Conservation (phyloP, 1,140 invertebrate genomes). For the Leptopilina boulardi region DNA sequence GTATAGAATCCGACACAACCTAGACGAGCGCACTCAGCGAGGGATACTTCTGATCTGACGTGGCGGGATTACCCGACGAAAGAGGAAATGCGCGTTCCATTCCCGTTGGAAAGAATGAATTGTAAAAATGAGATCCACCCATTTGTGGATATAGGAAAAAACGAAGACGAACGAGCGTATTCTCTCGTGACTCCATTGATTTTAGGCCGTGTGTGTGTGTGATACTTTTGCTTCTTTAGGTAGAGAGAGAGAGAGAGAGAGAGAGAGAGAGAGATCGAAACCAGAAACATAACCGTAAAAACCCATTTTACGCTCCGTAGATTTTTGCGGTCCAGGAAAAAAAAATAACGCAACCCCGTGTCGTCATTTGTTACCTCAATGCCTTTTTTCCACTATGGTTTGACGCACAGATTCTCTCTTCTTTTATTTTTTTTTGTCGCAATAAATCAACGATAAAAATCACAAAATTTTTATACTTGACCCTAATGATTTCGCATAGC, state of each 20-base stretch:
- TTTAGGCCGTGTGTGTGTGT: no score
- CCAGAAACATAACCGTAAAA: slow-evolving; percentile 31
- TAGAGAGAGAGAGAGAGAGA: no score
- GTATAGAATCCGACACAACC: neutral
- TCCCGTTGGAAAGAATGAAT: slow-evolving; percentile 24
- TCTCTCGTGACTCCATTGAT: slow-evolving; percentile 25
- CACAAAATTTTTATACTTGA: neutral
- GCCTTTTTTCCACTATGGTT: neutral
- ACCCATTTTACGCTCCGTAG: slow-evolving; percentile 18
- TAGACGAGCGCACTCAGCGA: slow-evolving; percentile 22
- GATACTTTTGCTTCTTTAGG: neutral
- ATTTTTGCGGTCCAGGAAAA: neutral
- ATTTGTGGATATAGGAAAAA: neutral
- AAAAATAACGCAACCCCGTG: neutral
- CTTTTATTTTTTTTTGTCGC: neutral
- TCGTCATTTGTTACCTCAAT: neutral
- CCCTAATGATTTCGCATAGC: no score
- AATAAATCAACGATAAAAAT: slow-evolving; percentile 4
- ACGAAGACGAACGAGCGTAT: slow-evolving; percentile 25
- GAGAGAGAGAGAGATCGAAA: slow-evolving; percentile 10
- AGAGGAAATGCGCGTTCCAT: slow-evolving; percentile 29
- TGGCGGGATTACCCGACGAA: slow-evolving; percentile 27
- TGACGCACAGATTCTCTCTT: neutral
- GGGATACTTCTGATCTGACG: slow-evolving; percentile 31
- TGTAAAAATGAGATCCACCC: slow-evolving; percentile 23